Base-by-base conservation (phyloP, 1,140 invertebrate species). In the Teleogryllus occipitalis region DNA sequence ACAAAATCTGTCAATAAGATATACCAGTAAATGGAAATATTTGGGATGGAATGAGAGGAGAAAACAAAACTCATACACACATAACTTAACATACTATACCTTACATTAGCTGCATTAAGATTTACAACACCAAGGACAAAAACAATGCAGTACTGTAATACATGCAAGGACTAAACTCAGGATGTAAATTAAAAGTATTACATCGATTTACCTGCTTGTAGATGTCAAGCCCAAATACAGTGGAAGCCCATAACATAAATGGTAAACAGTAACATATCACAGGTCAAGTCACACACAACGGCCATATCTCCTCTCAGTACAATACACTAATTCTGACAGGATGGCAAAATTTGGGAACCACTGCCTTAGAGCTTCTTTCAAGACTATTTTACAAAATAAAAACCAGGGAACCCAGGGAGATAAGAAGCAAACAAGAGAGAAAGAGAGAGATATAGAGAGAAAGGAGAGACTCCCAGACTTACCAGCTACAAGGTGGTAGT, bases 381-480 rank as follows among this genome's bases (percentile, higher is more conserved):
- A 65, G 27, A 65, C 54, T 65, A 18, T 65, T 65, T 39, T 14
- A 65, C 10, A 65, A 14, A 65, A 65, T 18, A 65, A 65, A 65
- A 65, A 65, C 18, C 10, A 65, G 54, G 54, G 54, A 65, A 65
- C 54, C 54, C 54, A 65, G 54, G 27, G 54, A 65, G 10, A 65
- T 65, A 65, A 65, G 54, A 65, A 65, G 54, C 54, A 65, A 65
- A 65, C 54, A 65, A 65, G 54, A 65, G 54, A 65, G 54, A 65
- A 18, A 65, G 18, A 65, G 54, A 65, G 54, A 65, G 54, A 65
- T 65, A 65, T 65, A 65, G 54, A 65, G 54, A 65, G 54, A 65
- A 65, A 65, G 54, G 54, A 65, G 54, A 65, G 54, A 65, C 54
- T 65, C 54, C 54, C 54, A 65, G 54, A 65, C 54, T 65, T 65